Conservation (phyloP, 2,888 invertebrate genomes). For the Dolomedes plantarius region DNA sequence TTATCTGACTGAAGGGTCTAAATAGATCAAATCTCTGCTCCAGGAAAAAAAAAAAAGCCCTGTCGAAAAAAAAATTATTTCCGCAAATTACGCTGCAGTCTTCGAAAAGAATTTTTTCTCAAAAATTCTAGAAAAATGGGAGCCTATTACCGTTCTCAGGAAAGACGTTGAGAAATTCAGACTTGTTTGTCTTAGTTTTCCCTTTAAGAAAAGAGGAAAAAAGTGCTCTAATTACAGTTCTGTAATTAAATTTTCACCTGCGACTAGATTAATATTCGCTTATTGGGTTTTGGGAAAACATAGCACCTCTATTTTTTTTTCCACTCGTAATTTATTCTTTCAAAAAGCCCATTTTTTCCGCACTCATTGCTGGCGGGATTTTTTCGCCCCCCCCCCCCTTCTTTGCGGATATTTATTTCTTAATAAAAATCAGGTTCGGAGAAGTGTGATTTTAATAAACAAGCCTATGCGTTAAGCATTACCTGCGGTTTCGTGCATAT, state of each 20-base stretch:
- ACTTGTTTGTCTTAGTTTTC: conserved; percentile 47
- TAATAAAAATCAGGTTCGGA: conserved; percentile 31
- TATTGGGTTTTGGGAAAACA: conserved; percentile 63
- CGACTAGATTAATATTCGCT: conserved; percentile 62
- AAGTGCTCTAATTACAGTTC: conserved; percentile 46
- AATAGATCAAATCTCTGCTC: too few species aligned
- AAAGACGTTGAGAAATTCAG: conserved; percentile 49
- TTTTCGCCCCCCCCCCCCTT: conserved; percentile 19
- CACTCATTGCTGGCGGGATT: conserved; percentile 14
- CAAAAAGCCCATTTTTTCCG: conserved; percentile 23
- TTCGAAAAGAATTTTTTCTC: conserved; percentile 3
- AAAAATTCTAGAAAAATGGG: not conserved
- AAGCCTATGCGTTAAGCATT: conserved; percentile 54
- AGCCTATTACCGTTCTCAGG: conserved; percentile 22
- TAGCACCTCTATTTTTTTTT: conserved; percentile 20
- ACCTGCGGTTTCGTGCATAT: conserved; percentile 62
- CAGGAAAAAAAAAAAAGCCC: too few species aligned
- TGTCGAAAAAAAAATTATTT: not conserved
- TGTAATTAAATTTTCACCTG: conserved; percentile 66
- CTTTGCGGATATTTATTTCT: conserved; percentile 54
- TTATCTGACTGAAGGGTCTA: too few species aligned
- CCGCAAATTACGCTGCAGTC: not conserved
- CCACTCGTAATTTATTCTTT: conserved; percentile 30
- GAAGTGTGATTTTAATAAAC: conserved; percentile 68
- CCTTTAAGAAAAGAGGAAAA: conserved; percentile 28